Conservation (phyloP, 2,797 vertebrate genomes). For the Hydrolagus colliei region DNA sequence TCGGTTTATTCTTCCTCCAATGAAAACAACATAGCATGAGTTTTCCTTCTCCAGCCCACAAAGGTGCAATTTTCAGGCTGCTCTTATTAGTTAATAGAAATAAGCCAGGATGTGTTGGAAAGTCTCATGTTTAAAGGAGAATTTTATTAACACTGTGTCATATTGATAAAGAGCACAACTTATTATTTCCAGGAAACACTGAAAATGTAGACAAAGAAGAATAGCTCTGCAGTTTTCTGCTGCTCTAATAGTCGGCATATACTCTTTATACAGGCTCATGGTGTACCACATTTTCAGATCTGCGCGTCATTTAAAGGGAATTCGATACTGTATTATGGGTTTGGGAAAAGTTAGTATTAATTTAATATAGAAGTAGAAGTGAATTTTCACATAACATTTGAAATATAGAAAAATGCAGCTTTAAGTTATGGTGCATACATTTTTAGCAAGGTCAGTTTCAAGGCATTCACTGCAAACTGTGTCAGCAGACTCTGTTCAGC, state of each 20-base stretch:
- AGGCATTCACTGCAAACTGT: neutral
- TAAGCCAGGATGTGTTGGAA: no score
- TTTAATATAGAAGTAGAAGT: neutral
- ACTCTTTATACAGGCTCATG: neutral
- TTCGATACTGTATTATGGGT: neutral
- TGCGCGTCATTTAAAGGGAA: neutral
- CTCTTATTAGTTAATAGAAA: no score
- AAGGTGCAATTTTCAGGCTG: no score
- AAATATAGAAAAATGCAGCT: neutral
- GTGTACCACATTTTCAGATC: neutral
- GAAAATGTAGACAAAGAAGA: neutral
- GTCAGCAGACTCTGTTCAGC: neutral
- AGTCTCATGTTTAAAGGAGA: no score
- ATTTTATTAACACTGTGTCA: no score
- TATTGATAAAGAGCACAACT: no score
- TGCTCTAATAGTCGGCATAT: neutral
- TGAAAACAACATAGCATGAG: no score
- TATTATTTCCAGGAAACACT: no score
- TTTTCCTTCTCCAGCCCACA: no score
- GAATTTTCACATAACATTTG: neutral
- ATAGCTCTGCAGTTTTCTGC: neutral
- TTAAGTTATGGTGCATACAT: neutral
- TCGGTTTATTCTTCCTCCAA: no score
- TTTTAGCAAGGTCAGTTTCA: neutral
- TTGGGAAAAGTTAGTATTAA: neutral